Base-by-base conservation (phyloP, 2,888 invertebrate genomes). In the Pammene fasciana region DNA sequence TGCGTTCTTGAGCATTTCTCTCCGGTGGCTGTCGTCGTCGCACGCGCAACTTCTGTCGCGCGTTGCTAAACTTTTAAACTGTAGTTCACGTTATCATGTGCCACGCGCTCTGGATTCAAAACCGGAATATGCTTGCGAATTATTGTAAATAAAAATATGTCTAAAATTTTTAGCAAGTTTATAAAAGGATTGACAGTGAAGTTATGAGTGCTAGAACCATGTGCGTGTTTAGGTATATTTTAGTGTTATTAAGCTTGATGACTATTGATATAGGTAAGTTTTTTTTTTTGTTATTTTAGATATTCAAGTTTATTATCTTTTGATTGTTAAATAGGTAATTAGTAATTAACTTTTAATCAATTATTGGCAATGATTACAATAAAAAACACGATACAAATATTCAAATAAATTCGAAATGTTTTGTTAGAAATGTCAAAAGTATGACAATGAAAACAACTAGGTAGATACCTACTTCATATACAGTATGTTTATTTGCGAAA, bases 211-310 rank as follows among this genome's bases (percentile, higher is more conserved):
- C 50, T 48, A 71, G 72, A 70, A 82, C 78, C 79, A 88, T 88
- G 87, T 82, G 80, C 77, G 70, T 75, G 70, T 78, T 74, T 52
- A 80, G 82, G 68, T 81, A 75, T 77, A 79, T 80, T 75, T 72
- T 86, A 71, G 74, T 72, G 64, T 76, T 86, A 52, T 73, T 84
- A 11, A 66, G 85, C 16, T 71, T 84, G 59, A 55, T 79, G 67
- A 75, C 75, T 26, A 74, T 77, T 48, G 79, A 80, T 72, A 79
- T 82, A 62, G 82, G 88, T 83, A 76, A 82, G 86, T 83, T 46
- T 11, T 36, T 7, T 14, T 14, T n/a, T 26, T 26, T 4, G 26
- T 1, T 60, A n/a, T 13, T 38, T 38, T 38, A 38, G 38, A 5
- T 26, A 26, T n/a, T n/a, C n/a, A n/a, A n/a, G n/a, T n/a, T n/a